A percentile compares a stretch with the other conserved stretches of the same genome.
These are phyloP conservation scores for Rhabdornis inornatus DNA, from an alignment of 2,113 vertebrate species.

Conservation along the genomic window DNA sequence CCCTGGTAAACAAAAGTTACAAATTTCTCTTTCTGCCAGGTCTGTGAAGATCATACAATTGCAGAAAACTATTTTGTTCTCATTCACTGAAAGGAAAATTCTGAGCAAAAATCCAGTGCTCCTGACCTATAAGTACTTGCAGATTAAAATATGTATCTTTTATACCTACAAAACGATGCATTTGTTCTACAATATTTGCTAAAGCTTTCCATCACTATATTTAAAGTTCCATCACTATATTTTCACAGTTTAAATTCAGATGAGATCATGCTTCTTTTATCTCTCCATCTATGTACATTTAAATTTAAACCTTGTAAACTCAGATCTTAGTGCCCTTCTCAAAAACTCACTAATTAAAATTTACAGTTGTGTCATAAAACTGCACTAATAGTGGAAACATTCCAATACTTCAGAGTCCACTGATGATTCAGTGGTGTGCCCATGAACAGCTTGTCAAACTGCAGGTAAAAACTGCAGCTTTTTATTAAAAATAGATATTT, in stretches of 20 bases:
- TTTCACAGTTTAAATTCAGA: background rate
- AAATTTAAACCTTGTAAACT: background rate
- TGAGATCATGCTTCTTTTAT: background rate
- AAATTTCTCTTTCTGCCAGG: background rate
- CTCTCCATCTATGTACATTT: background rate
- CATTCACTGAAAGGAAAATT: background rate
- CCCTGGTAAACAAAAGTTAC: background rate
- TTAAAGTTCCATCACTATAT: background rate
- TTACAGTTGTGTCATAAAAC: background rate
- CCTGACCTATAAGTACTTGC: accelerated
- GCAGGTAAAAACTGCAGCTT: background rate
- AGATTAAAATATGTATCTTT: background rate
- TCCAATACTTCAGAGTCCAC: background rate
- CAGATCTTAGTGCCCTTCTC: background rate
- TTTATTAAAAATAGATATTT: background rate
- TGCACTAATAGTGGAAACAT: background rate
- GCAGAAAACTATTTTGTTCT: background rate
- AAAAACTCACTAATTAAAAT: background rate
- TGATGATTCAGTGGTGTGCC: background rate
- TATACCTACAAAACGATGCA: background rate
- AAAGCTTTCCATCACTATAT: background rate
- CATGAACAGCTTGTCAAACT: background rate
- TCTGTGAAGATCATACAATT: background rate
- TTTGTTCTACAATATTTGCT: background rate
- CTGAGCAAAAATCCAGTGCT: background rate